Base-by-base conservation (phyloP, 2,113 vertebrate species). In the Xenopus laevis region DNA sequence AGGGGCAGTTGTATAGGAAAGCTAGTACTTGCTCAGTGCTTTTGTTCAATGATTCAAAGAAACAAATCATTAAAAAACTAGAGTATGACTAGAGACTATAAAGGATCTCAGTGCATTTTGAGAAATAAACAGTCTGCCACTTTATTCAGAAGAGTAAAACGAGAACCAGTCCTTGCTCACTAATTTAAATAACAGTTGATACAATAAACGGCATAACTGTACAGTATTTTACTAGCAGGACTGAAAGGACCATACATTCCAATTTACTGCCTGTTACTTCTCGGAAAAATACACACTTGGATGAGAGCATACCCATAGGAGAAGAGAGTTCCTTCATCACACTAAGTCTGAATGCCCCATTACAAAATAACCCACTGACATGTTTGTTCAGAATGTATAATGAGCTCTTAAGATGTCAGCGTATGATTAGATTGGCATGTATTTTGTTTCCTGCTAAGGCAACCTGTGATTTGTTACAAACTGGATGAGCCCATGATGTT, bases 211-310 rank as follows among this genome's bases (percentile, higher is more conserved):
- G 66, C 12, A 76, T 60, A 64, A 55, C 65, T 69, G 58, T 63
- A 55, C 53, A 55, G 53, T 55, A 75, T 45, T 69, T 69, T 69
- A 57, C 47, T 53, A 21, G 53, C 20, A 10, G 50, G 40, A 53
- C 18, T 62, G n/a, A 62, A 68, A 63, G 44, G 65, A 13, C 66
- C 50, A 70, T 69, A 77, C 60, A 77, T 57, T 70, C 53, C 27
- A 20, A 77, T 69, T 68, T 77, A 77, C 46, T 77, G 58, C 20
- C 18, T 57, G 58, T 55, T 64, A 33, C 45, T 76, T 76, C 66
- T 70, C 70, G 74, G 74, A 77, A 77, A 77, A 77, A 77, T 64
- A 77, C 59, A 77, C 66, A 77, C 74, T 77, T 64, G 67, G 74
- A 75, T 68, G 65, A 69, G 65, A 75, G 58, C 58, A 45, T 55